Evolutionary conservation across 2,888 invertebrate genomes (phyloP).

Genomic region (Sympetrum striolatum): DNA sequence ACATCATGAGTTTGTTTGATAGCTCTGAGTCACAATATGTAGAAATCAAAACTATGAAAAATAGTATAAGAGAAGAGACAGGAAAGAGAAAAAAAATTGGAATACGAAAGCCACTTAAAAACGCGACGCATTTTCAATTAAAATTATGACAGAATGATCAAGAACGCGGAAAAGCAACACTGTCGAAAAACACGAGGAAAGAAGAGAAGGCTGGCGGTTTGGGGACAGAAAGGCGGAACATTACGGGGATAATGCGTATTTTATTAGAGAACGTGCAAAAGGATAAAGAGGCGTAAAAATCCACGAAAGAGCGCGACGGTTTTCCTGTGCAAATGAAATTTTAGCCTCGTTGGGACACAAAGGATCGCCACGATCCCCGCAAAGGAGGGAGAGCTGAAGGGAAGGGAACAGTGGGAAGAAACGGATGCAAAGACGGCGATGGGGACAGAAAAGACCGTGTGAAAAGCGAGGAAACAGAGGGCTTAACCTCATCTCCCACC

Average conservation of each 20-base stretch:
- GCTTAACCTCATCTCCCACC: conserved; percentile 4
- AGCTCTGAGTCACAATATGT: no score
- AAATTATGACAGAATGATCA: neutral
- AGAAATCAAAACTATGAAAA: no score
- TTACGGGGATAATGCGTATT: no score
- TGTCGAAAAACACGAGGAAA: neutral
- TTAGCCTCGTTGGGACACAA: no score
- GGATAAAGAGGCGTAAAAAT: no score
- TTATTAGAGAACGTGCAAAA: no score
- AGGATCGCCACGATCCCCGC: neutral
- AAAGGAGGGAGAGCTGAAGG: neutral
- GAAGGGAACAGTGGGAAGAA: neutral
- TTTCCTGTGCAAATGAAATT: neutral
- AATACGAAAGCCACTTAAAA: neutral
- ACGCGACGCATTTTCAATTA: neutral
- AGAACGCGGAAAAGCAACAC: neutral
- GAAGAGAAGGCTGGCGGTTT: no score
- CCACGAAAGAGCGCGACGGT: neutral
- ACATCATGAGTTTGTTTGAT: no score
- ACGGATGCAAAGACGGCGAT: no score
- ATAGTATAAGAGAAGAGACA: neutral
- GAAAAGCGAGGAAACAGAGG: neutral
- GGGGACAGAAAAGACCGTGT: no score
- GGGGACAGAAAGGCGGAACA: no score
- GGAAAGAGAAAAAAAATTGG: neutral